Conservation (phyloP, 2,797 vertebrate genomes). For the Falco naumanni region DNA sequence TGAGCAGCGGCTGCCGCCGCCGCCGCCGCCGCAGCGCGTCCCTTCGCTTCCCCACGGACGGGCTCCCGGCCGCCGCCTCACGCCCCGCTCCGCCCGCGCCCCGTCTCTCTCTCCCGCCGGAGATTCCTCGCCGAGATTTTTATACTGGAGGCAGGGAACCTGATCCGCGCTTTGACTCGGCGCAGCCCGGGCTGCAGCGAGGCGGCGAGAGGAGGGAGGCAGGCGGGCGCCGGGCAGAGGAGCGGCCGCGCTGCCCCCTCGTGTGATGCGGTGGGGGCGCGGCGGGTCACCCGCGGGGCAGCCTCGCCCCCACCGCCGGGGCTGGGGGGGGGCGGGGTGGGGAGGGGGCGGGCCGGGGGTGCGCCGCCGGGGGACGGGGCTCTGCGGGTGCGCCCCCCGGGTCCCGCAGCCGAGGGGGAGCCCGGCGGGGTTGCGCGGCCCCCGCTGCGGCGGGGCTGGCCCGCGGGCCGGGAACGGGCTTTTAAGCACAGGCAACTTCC, state of each 20-base stretch:
- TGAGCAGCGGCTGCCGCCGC: background rate
- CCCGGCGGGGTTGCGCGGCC: no score
- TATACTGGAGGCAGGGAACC: conserved; percentile 55
- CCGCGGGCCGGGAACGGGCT: accelerated
- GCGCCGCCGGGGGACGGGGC: no score
- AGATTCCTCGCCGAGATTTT: conserved; percentile 44
- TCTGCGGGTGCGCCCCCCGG: background rate
- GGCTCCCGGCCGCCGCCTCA: background rate
- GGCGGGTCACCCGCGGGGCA: conserved; percentile 58
- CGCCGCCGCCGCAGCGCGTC: background rate
- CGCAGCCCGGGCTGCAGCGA: conserved; percentile 13
- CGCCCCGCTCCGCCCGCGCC: background rate
- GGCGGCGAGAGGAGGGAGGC: conserved; percentile 4
- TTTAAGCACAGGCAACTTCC: background rate
- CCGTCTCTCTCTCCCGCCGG: background rate
- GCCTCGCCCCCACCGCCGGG: conserved; percentile 5
- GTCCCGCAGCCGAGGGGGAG: background rate
- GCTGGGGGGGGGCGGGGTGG: background rate
- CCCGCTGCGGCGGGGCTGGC: no score
- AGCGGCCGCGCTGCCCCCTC: conserved; percentile 47
- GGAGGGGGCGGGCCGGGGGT: background rate
- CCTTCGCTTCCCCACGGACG: background rate
- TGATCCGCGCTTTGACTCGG: conserved; percentile 64
- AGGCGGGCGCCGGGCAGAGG: conserved; percentile 40
- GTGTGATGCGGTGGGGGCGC: conserved; percentile 64